Base-by-base conservation (phyloP, 2,113 vertebrate species). In the Elanus axillaris region DNA sequence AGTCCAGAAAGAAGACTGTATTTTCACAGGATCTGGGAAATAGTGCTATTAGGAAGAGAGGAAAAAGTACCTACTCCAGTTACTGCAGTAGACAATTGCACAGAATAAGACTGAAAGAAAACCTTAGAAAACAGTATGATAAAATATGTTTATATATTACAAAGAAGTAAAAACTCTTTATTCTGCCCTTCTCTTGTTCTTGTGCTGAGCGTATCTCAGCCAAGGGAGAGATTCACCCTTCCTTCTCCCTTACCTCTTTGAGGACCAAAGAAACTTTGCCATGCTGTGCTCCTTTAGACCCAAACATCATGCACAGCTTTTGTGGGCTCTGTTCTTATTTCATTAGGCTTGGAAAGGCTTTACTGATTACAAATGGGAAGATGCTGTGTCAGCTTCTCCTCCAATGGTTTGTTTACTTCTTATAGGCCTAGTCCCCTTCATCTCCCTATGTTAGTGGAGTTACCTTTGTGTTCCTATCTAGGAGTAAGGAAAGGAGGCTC, bases 361-460 rank as follows among this genome's bases (percentile, higher is more conserved):
- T 89, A 53, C 15, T 94, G 50, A 96, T 96, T 80, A 45, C 40
- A 87, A 84, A 96, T 3, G 20, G 87, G 69, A 74, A 94, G 66
- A 18, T 87, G 53, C 73, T 97, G 97, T 87, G 96, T 47, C 94
- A 82, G 66, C 91, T 71, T 83, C 93, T 78, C 95, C 96, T 85
- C 29, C 12, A 6, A 7, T 58, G 15, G 17, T 23, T 77, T 0
- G 0, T 48, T 93, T 94, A 21, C 53, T 91, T 74, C 67, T 95
- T 90, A 77, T 80, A 91, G 52, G 4, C 47, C 42, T 8, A 16
- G 21, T 40, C 16, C 6, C 21, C 31, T 34, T 4, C 10, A 0
- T 1, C 0, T 52, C 0, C 1, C 0, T 0, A 0, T 34, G 2
- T 15, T 2, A 7, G 40, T 80, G 6, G 31, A 5, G 25, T 29